A percentile compares a stretch with the other conserved stretches of the same genome.
phyloP scores from a whole-genome alignment of 2,888 invertebrate genomes.

The Slavum lentiscoides region DNA sequence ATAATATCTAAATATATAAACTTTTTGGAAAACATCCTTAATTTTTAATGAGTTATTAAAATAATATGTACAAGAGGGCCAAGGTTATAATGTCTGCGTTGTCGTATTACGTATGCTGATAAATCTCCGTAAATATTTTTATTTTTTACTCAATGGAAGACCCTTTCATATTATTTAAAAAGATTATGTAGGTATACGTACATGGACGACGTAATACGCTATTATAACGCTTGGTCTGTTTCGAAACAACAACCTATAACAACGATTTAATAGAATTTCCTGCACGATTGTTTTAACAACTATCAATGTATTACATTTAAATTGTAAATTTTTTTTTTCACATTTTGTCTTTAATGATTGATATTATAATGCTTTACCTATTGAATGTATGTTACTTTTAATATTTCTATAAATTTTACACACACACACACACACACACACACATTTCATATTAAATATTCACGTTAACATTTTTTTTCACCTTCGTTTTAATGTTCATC shows the following conservation, averaged over 20 bases:
- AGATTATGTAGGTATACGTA: too few species aligned
- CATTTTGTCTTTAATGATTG: neutral
- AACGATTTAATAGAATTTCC: neutral
- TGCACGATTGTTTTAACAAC: neutral
- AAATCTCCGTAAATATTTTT: neutral
- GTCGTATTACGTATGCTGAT: neutral
- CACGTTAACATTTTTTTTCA: too few species aligned
- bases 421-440: too few species aligned
- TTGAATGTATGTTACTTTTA: too few species aligned
- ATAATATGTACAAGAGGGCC: neutral
- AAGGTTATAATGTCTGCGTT: constrained; percentile 1
- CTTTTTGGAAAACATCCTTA: constrained; percentile 28
- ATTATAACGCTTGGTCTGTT: constrained; percentile 15
- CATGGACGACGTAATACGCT: neutral
- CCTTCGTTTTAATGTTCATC: neutral
- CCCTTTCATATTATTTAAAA: too few species aligned
- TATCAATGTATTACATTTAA: constrained; percentile 2
- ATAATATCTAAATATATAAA: constrained; percentile 34
- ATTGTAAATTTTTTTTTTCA: neutral
- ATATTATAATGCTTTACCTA: neutral
- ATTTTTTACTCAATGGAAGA: neutral
- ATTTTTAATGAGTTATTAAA: neutral
- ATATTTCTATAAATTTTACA: too few species aligned
- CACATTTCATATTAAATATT: too few species aligned
- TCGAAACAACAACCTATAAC: constrained; percentile 13